Conservation (phyloP, 1,140 invertebrate species). For the Proctacanthus coquilletti region DNA sequence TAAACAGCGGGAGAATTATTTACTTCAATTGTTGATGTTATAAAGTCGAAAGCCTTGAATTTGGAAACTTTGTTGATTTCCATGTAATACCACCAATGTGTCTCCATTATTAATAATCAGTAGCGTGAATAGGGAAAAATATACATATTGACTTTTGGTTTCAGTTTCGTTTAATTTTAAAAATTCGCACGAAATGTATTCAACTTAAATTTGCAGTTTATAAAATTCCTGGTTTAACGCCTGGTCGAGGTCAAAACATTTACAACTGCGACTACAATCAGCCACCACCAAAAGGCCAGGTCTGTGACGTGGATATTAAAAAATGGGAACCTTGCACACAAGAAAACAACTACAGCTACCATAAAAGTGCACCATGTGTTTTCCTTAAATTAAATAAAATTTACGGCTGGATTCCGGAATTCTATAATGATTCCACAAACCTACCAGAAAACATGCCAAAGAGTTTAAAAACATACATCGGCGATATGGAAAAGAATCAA, state of each 20-base stretch:
- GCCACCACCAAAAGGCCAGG: slow-evolving; percentile 43
- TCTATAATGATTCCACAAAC: slow-evolving; percentile 40
- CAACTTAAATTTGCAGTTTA: slow-evolving; percentile 41
- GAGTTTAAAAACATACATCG: slow-evolving; percentile 36
- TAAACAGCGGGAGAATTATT: too few species aligned
- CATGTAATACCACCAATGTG: too few species aligned
- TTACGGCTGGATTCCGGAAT: slow-evolving; percentile 60
- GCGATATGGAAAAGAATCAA: slow-evolving; percentile 15
- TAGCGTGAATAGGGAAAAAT: too few species aligned
- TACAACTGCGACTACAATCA: slow-evolving; percentile 47
- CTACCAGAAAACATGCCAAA: slow-evolving; percentile 50
- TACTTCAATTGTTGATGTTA: too few species aligned
- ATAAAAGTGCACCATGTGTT: slow-evolving; percentile 62
- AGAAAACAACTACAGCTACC: slow-evolving; percentile 55
- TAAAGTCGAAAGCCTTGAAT: too few species aligned
- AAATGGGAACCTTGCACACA: slow-evolving; percentile 46
- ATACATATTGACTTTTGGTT: too few species aligned
- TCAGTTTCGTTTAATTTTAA: too few species aligned
- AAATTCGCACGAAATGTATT: too few species aligned
- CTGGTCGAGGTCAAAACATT: slow-evolving; percentile 48
- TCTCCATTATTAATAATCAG: too few species aligned
- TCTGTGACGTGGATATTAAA: slow-evolving; percentile 55
- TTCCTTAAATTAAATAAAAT: slow-evolving; percentile 72
- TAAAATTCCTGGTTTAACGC: slow-evolving; percentile 45
- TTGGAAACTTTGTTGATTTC: too few species aligned